Percentiles rank a stretch among this genome's conserved stretches.
Evolutionary conservation across 2,888 invertebrate species (phyloP).

Genomic region (Resseliella maxima): DNA sequence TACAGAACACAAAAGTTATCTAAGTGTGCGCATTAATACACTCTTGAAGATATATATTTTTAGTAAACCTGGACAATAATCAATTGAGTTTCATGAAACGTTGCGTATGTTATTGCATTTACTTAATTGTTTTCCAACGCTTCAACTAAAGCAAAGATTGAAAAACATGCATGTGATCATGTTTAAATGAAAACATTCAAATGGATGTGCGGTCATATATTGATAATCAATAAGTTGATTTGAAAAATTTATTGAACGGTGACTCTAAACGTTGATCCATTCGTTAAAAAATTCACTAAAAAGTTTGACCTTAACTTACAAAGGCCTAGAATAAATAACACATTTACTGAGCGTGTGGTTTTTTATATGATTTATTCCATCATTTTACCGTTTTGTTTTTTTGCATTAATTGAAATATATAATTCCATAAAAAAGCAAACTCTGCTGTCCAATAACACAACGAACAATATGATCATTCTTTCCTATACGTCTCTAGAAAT

Average conservation of each 20-base stretch:
- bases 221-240: too few species aligned
- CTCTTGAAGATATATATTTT: background rate
- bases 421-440: too few species aligned
- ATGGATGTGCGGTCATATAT: background rate
- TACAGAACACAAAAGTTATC: background rate
- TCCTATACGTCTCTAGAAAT: too few species aligned
- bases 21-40: background rate
- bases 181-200: background rate
- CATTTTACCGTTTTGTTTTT: too few species aligned
- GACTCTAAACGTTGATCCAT: background rate
- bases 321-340: background rate
- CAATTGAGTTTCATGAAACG: too few species aligned
- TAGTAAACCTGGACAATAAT: too few species aligned
- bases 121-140: too few species aligned
- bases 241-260: conserved; percentile 16
- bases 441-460: too few species aligned
- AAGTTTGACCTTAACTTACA: conserved; percentile 28
- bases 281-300: background rate
- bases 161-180: background rate
- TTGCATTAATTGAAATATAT: too few species aligned
- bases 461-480: too few species aligned
- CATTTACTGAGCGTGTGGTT: background rate
- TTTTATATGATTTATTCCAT: conserved; percentile 4
- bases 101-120: too few species aligned
- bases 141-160: too few species aligned